Evolutionary conservation across 2,113 vertebrate species (phyloP), one percentile per base, ranked within the genome.

Genomic region (Entelurus aequoreus): DNA sequence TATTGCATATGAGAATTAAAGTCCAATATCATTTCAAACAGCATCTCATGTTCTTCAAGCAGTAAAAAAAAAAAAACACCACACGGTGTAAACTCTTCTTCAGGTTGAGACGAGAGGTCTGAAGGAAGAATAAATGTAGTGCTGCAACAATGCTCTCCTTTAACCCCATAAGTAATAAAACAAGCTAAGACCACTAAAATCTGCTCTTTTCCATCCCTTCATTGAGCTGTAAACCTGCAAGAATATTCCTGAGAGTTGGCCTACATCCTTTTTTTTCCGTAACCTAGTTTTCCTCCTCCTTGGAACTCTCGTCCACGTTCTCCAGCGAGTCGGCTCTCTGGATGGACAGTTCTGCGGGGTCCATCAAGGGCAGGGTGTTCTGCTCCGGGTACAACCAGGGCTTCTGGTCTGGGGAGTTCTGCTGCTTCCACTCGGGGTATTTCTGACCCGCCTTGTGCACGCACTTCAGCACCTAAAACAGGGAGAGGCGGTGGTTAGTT

Each of bases 361-460:
- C 73, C 86, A 94, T 91, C 55, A 66, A 71, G 7, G 89, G 76
- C 13, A 93, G 82, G 7, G 53, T 70, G 75, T 48, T 91, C 87
- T 93, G 92, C 58, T 89, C 84, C 0, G 92, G 91, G 69, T 87
- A 63, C 14, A 91, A 60, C 92, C 93, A 91, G 0, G 92, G 90
- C 68, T 94, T 93, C 3, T 65, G 5, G 36, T 78, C 62, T 0
- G 87, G 81, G 4, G 56, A 70, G 59, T 93, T 86, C 61, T 85
- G 52, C 56, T 46, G 40, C 63, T 94, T 93, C 92, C 92, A 92
- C 38, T 75, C 72, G 0, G 64, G 54, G 66, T 93, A 93, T 59
- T 85, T 77, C 64, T 88, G 61, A 1, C 89, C 90, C 0, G 92
- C 91, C 78, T 83, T 85, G 74, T 89, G 80, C n/a, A 91, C 75